Evolutionary conservation across 2,888 invertebrate species (phyloP), one percentile per base, ranked within the genome.

Genomic region (Caenorhabditis becei): DNA sequence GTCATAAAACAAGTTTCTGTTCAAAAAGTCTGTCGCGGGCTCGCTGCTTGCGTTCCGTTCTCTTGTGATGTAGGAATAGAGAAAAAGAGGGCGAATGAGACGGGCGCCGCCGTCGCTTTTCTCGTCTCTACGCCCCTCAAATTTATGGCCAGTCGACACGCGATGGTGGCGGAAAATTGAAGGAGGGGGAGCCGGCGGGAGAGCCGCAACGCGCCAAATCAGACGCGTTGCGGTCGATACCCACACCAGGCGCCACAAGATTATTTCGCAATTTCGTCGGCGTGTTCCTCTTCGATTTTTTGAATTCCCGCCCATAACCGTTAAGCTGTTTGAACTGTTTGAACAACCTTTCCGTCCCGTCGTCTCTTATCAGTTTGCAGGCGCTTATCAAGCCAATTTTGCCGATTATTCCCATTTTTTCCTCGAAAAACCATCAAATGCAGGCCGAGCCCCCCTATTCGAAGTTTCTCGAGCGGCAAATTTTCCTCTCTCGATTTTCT

Each of bases 111-210:
- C 16, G 26, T n/a, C 26, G 18, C n/a, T n/a, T 59, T 61, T 61
- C 44, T 62, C 20, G 35, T 61, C 47, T 41, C 59, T 28, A 23
- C 51, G 11, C 49, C 47, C 14, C 62, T 37, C 32, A 47, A 77
- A 77, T 77, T 67, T 77, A 77, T 69, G 77, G 56, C 37, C 54
- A 62, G 62, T 47, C 67, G 53, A 56, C 77, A 77, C 66, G 66
- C 74, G 56, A 75, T 75, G 67, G 69, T 58, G 47, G 47, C n/a
- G 47, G 32, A 28, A 61, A 61, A 44, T 10, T 56, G 62, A 49
- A 51, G 63, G 53, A 62, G 69, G 4, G 32, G 10, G 10, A 32
- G n/a, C 62, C 53, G 66, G 74, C 35, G 54, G 24, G 14, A 35
- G n/a, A n/a, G 11, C 70, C 28, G 51, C 70, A 37, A 61, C 54